Conservation (phyloP, 1,140 invertebrate species). For the Dermatophagoides farinae region DNA sequence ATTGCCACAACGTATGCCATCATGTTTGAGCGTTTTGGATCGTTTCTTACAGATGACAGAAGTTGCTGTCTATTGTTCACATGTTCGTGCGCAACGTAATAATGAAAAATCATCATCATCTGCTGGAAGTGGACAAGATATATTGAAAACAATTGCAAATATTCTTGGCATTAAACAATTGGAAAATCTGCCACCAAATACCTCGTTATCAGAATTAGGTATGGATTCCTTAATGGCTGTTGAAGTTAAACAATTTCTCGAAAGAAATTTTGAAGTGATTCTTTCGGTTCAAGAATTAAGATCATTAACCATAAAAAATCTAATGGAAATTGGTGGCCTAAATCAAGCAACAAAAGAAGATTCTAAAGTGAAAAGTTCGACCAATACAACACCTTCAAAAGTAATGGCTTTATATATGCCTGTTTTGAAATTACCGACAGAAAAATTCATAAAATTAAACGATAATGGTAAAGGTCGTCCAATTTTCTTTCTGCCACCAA, state of each 20-base stretch:
- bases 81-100: conserved; percentile 5
- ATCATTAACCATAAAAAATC: conserved; percentile 45
- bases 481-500: conserved; percentile 64
- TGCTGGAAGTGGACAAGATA: conserved; percentile 27
- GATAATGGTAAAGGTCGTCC: conserved; percentile 26
- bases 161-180: conserved; percentile 69
- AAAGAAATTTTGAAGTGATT: conserved; percentile 70
- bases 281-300: conserved; percentile 76
- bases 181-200: conserved; percentile 44
- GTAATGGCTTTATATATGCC: conserved; percentile 5
- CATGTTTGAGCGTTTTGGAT: conserved; percentile 65
- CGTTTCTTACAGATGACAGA: conserved; percentile 32
- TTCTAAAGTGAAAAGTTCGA: conserved; percentile 19
- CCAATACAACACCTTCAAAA: neutral
- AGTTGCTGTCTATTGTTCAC: conserved; percentile 6
- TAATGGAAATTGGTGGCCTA: conserved; percentile 40
- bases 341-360: conserved; percentile 16
- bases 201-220: conserved; percentile 69
- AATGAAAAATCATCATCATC: conserved; percentile 40
- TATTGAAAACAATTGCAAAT: conserved; percentile 53
- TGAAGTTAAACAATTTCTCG: conserved; percentile 87
- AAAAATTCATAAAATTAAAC: conserved; percentile 30
- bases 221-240: conserved; percentile 96
- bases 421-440: conserved; percentile 25
- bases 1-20: conserved; percentile 67